Percentiles rank a stretch among this genome's conserved stretches.
phyloP scores from a whole-genome alignment of 2,888 invertebrate species.

The Odontocolon sp. region DNA sequence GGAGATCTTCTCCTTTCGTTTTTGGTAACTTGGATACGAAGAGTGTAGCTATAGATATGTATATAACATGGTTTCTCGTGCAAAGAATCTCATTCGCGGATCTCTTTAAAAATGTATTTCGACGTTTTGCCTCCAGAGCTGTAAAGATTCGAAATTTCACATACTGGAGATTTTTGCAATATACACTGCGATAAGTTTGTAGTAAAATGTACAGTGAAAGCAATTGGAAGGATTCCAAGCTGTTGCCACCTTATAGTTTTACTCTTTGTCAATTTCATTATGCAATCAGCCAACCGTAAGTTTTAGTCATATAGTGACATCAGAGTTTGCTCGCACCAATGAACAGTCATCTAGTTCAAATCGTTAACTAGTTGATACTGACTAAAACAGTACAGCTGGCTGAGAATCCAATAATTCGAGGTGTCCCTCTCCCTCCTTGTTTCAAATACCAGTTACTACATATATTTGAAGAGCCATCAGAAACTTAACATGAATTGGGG shows the following conservation, averaged over 20 bases:
- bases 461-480: conserved; percentile 27
- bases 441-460: conserved; percentile 9
- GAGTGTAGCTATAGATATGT: no score
- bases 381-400: conserved; percentile 1
- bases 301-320: no score
- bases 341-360: conserved; percentile 3
- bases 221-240: no score
- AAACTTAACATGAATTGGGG: conserved; percentile 33
- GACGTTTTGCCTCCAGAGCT: conserved; percentile 35
- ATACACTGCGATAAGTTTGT: no score
- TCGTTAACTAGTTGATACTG: conserved; percentile 8
- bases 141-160: conserved; percentile 34
- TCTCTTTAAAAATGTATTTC: conserved; percentile 51
- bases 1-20: no score
- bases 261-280: no score
- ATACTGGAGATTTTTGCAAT: conserved; percentile 18
- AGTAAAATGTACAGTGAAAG: no score
- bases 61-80: conserved; percentile 11
- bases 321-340: neutral
- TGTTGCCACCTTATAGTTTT: no score
- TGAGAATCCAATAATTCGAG: conserved; percentile 34
- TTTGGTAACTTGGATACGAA: no score
- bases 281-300: no score
- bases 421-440: conserved; percentile 16
- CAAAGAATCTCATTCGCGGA: conserved; percentile 23